Evolutionary conservation across 2,113 vertebrate genomes (phyloP).

Genomic region (Lophotis ruficrista): DNA sequence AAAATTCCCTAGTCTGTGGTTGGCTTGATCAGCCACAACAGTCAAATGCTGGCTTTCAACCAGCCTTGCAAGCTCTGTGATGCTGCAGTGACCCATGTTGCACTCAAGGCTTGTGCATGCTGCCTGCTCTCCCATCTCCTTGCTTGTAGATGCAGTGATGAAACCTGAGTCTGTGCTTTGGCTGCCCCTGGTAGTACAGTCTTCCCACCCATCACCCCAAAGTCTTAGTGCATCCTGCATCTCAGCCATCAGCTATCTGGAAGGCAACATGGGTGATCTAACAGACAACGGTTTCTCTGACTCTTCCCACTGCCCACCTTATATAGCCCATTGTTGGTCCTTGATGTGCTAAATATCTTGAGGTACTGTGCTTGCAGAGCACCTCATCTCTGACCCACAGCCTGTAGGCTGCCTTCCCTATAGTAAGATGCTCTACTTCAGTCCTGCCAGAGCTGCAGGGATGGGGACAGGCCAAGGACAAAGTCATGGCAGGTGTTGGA

Average conservation of each 20-base stretch:
- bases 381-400: background rate
- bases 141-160: no score
- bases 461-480: background rate
- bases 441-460: background rate
- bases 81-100: background rate
- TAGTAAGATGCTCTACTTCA: background rate
- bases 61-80: background rate
- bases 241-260: background rate
- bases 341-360: background rate
- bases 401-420: background rate
- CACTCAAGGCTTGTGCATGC: accelerated
- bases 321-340: background rate
- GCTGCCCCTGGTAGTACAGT: background rate
- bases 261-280: background rate
- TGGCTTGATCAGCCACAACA: background rate
- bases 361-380: background rate
- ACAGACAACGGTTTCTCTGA: background rate
- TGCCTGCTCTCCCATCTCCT: background rate
- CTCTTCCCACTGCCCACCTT: background rate
- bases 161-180: background rate
- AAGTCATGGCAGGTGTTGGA: background rate
- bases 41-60: background rate
- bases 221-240: background rate
- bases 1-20: background rate
- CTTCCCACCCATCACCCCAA: background rate